A percentile compares a stretch with the other conserved stretches of the same genome.
phyloP scores from a whole-genome alignment of 2,113 vertebrate genomes.

The Cavia porcellus region DNA sequence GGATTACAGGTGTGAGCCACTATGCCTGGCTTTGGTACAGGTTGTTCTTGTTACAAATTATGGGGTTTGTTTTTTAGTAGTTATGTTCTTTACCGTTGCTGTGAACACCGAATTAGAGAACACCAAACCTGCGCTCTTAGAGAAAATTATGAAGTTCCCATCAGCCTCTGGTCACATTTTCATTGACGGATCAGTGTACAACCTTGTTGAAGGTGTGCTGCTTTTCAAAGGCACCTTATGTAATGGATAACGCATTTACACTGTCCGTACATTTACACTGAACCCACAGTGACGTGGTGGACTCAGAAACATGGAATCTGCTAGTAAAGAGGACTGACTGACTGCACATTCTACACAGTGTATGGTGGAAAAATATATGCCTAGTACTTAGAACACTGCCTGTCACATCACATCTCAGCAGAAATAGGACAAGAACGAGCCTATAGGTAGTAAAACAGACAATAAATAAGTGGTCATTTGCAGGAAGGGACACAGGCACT shows the following conservation, averaged over 20 bases:
- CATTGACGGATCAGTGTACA: not conserved
- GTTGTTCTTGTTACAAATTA: not conserved
- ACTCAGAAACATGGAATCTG: not conserved
- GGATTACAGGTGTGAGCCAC: too few relatives aligned
- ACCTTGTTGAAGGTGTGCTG: not conserved
- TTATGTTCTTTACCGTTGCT: not conserved
- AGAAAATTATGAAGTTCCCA: not conserved
- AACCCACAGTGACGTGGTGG: not conserved
- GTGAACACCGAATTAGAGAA: not conserved
- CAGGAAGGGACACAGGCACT: slow-evolving; percentile 83
- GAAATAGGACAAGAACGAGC: not conserved
- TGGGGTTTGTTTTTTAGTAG: not conserved
- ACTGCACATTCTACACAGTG: not conserved
- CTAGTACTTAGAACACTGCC: not conserved
- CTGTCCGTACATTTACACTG: not conserved
- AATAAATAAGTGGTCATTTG: not conserved
- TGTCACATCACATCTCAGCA: not conserved
- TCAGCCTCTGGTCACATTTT: not conserved
- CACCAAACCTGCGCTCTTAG: not conserved
- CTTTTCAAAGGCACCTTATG: not conserved
- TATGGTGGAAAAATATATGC: too few relatives aligned
- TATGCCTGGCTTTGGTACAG: too few relatives aligned
- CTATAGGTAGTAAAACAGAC: not conserved
- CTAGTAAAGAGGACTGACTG: fast-evolving
- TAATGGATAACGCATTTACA: not conserved